phyloP scores from a whole-genome alignment of 1,140 invertebrate species.

The Macrocentrus cingulum region DNA sequence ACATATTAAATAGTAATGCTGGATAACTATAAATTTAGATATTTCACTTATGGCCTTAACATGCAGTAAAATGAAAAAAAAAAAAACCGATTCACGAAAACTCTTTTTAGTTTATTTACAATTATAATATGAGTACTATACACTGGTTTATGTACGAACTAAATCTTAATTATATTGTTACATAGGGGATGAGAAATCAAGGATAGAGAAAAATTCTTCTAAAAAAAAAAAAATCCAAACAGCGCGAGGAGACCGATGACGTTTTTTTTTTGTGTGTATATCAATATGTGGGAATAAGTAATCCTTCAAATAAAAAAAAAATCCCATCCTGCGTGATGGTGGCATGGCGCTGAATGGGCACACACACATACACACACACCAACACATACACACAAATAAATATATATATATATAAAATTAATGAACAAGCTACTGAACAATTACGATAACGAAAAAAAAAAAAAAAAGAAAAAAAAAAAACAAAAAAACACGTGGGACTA shows the following conservation, averaged over 20 bases:
- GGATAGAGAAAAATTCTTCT: too few species aligned
- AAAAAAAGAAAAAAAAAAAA: too few species aligned
- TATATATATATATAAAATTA: slow-evolving; percentile 1
- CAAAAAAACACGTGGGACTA: too few species aligned
- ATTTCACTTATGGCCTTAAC: slow-evolving; percentile 53
- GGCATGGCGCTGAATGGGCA: slow-evolving; percentile 5
- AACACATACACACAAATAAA: too few species aligned
- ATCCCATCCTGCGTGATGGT: slow-evolving; percentile 10
- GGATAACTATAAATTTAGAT: slow-evolving; percentile 48
- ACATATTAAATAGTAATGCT: slow-evolving; percentile 43
- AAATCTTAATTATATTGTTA: slow-evolving; percentile 30
- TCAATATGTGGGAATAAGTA: slow-evolving; percentile 16
- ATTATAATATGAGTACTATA: slow-evolving; percentile 36
- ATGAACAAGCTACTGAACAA: too few species aligned
- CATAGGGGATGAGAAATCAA: slow-evolving; percentile 10
- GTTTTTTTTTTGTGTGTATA: neutral
- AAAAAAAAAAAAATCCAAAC: slow-evolving; percentile 19
- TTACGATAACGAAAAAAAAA: too few species aligned
- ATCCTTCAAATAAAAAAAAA: neutral
- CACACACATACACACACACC: slow-evolving; percentile 8
- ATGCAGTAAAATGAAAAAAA: slow-evolving; percentile 33
- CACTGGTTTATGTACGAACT: neutral
- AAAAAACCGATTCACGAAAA: slow-evolving; percentile 30
- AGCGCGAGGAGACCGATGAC: neutral
- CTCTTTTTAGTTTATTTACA: slow-evolving; percentile 41